Percentiles rank a stretch among this genome's conserved stretches.
Conservation (phyloP, 2,888 invertebrate species). For the Ryuthela nishihirai region DNA sequence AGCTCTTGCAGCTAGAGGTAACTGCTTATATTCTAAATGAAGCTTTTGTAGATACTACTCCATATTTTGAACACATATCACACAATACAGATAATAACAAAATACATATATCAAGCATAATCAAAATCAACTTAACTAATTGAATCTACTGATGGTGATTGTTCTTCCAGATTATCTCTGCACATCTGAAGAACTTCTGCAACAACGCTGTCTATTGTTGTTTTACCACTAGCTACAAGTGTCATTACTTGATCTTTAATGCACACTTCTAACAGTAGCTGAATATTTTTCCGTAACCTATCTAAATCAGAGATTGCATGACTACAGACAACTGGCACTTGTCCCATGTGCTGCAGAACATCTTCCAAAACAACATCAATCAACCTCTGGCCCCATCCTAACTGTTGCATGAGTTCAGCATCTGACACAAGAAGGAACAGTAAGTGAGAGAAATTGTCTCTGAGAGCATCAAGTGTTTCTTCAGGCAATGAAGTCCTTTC, state of each 20-base stretch:
- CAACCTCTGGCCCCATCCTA: conserved; percentile 27
- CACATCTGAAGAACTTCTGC: conserved; percentile 23
- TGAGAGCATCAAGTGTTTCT: conserved; percentile 6
- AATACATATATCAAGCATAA: too few relatives aligned
- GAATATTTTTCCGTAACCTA: conserved; percentile 27
- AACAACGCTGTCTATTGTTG: conserved; percentile 21
- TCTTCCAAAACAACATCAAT: conserved; percentile 36
- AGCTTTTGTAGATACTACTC: too few relatives aligned
- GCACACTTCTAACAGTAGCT: conserved; percentile 23
- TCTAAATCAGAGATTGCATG: conserved; percentile 12
- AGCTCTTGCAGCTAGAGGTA: too few relatives aligned
- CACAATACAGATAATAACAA: too few relatives aligned
- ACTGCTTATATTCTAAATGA: too few relatives aligned
- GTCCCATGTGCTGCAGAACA: conserved; percentile 26
- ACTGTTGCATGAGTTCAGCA: conserved; percentile 27
- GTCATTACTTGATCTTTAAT: conserved; percentile 37
- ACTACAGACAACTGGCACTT: conserved; percentile 8
- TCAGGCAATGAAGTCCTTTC: neutral
- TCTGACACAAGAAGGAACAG: conserved; percentile 31
- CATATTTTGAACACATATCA: too few relatives aligned
- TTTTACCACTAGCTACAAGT: conserved; percentile 15
- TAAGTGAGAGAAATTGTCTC: conserved; percentile 34
- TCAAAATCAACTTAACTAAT: too few relatives aligned
- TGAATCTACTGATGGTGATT: neutral
- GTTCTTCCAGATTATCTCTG: neutral